Evolutionary conservation across 1,140 invertebrate species (phyloP), one percentile per base, ranked within the genome.

Genomic region (Caenorhabditis tropicalis): DNA sequence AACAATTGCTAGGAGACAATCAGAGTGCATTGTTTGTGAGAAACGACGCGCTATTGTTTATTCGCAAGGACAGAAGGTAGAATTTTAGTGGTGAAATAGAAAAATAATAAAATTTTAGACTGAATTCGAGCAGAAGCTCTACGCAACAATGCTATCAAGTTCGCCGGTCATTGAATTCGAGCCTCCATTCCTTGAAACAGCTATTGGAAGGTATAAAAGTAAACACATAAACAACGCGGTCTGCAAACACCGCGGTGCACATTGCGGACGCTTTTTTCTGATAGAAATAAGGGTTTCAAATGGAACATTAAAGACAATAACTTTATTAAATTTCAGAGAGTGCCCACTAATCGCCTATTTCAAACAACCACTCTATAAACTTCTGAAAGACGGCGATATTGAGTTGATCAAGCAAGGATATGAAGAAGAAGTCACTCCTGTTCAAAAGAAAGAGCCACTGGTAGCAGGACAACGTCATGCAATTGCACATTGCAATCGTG

Each of bases 131-230:
- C 94, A 94, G 89, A 93, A 94, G 2, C 91, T 96, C 4, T 94
- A 94, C 84, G 94, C 94, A 39, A 94, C 94, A 0, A 92, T 95
- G 82, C 92, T 98, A 0, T 96, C 95, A 0, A 94, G 95, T 86
- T 98, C 96, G 0, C 96, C 96, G 0, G 96, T 95, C 92, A 92
- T 96, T 1, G 94, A 94, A 84, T 95, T 96, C 88, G 93, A 94
- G 0, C 93, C 96, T 53, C 97, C 97, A 0, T 98, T 95, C 92
- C 91, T 98, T 83, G 95, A 97, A 91, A 96, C 96, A 24, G 21
- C 80, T 21, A 82, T 33, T 12, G 80, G 80, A 39, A 51, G 39
- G 70, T 79, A 19, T n/a, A 39, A 48, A 19, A 74, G 6, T 12
- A 3, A 31, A 5, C 5, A 43, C 12, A 9, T 24, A 43, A 24